Evolutionary conservation across 2,113 vertebrate genomes (phyloP), one percentile per base, ranked within the genome.

Genomic region (Furnarius figulus): DNA sequence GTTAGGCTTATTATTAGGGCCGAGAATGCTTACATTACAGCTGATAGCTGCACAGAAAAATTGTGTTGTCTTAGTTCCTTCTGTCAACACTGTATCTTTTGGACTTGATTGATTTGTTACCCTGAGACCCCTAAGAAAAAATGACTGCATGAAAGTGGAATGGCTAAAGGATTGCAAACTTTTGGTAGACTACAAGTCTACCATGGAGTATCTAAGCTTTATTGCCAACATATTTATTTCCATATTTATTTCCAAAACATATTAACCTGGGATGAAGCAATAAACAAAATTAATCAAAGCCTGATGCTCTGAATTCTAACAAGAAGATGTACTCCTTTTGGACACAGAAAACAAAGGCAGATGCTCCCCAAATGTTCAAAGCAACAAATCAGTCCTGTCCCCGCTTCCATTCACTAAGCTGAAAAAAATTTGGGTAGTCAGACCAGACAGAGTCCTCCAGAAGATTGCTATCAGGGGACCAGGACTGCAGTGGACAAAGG

Each of bases 1-100:
- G 63, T 92, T 91, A 89, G 90, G 49, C 76, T 89, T 88, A 84
- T 75, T 94, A 93, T 86, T 88, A 93, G 88, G 90, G 83, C 83
- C 89, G 62, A 95, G 73, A 82, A 95, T 90, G 90, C 83, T 93
- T 90, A 92, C 56, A 85, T 86, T 72, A 85, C 20, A 9, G 56
- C 49, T 75, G 76, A 88, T 88, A 90, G 77, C 62, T 87, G 83
- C 92, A 86, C 62, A 78, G 49, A 84, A 84, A 93, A 87, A 73
- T 9, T 49, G 80, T 55, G 68, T 33, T 83, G 62, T 46, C 73
- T 81, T 65, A 78, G 66, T 72, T 93, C 86, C 80, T 94, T 90
- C 93, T 85, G 86, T 89, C 80, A 90, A 80, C 47, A 70, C 76
- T 71, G 59, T 39, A 84, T 71, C 83, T 95, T 74, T 84, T 52